Base-by-base conservation (phyloP, 2,797 vertebrate species). In the Dallia pectoralis region DNA sequence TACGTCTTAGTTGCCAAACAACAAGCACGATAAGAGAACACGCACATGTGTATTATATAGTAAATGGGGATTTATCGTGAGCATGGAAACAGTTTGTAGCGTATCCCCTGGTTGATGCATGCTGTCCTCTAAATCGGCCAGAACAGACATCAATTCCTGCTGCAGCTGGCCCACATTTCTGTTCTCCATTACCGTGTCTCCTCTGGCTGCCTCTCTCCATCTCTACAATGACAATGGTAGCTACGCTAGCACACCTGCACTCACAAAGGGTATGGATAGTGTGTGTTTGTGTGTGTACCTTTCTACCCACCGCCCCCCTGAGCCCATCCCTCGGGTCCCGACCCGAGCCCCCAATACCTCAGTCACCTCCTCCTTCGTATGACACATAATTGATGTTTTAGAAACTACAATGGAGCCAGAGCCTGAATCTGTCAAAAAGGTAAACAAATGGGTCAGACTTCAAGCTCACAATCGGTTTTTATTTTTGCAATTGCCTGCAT, bases 331-430 rank as follows among this genome's bases (percentile, higher is more conserved):
- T 79, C 88, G 92, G 88, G 91, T 86, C 70, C 88, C 90, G 89
- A 93, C 75, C 84, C 95, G 89, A 75, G 89, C 90, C 87, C 94
- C 92, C 79, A 95, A 83, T 79, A 83, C 89, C 74, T 88, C 77
- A 79, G 92, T 89, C n/a, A 91, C 90, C 70, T 95, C 90, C 70
- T 95, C 92, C 79, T 93, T 92, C 85, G 93, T 69, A 72, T 91
- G 80, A 0, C 89, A 86, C 69, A 94, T 79, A 77, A 64, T 93
- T 73, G 86, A 82, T 73, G 83, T 85, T 62, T 76, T 88, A 19
- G 83, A 76, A 73, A 74, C 81, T 76, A 92, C 73, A 78, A 77
- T 44, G 0, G 87, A 74, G 93, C 92, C 74, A 95, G 91, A 44
- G 83, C 69, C 19, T 81, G 87, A 70, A 93, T 77, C 95, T 92